Conservation (phyloP, 1,140 invertebrate species). For the Zaprionus nigranus region DNA sequence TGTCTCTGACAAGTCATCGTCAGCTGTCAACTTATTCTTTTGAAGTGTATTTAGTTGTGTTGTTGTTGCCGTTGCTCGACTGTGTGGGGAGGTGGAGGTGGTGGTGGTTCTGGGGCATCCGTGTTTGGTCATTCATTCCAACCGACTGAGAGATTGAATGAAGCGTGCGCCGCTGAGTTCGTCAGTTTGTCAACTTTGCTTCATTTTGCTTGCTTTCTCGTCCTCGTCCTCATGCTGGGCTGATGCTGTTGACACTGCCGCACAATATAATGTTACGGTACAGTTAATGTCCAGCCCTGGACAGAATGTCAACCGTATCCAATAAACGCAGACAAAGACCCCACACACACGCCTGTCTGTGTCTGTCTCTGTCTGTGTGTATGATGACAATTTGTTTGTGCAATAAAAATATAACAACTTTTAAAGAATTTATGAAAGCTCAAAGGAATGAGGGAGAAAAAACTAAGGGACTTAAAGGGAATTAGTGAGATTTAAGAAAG, state of each 20-base stretch:
- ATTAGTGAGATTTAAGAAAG: neutral
- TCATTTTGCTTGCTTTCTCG: constrained; percentile 39
- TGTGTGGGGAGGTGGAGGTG: constrained; percentile 16
- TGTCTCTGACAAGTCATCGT: constrained; percentile 84
- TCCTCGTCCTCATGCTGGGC: constrained; percentile 8
- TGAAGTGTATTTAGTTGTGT: constrained; percentile 83
- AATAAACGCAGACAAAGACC: constrained; percentile 66
- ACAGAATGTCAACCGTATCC: constrained; percentile 73
- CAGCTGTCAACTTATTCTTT: constrained; percentile 84
- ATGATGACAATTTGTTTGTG: constrained; percentile 29
- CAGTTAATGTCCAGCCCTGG: constrained; percentile 69
- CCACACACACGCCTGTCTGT: neutral
- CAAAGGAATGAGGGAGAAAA: constrained; percentile 1
- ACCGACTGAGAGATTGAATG: constrained; percentile 72
- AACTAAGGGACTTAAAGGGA: neutral
- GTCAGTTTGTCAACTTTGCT: constrained; percentile 57
- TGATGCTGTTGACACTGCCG: constrained; percentile 81
- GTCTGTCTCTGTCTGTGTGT: neutral
- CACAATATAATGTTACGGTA: constrained; percentile 78
- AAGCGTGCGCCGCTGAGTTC: constrained; percentile 54
- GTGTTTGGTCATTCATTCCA: constrained; percentile 56
- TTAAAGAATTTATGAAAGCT: constrained; percentile 26
- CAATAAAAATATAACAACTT: constrained; percentile 35
- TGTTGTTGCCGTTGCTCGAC: constrained; percentile 40
- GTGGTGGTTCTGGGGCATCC: constrained; percentile 31